phyloP scores from a whole-genome alignment of 2,797 vertebrate species.

The Syngnathus rostellatus region DNA sequence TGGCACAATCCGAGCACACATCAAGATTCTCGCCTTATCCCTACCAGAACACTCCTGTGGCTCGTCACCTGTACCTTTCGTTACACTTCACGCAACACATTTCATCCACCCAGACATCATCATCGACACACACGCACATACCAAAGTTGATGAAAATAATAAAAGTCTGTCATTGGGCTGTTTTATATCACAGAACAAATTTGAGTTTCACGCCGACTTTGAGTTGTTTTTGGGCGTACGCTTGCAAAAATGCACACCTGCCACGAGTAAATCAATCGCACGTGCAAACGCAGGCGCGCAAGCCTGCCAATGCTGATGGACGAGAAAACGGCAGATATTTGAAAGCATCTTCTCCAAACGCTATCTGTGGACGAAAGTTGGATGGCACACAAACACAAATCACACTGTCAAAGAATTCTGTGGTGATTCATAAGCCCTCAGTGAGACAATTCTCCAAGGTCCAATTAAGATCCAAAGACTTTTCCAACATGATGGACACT shows the following conservation, averaged over 20 bases:
- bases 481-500: constrained; percentile 10
- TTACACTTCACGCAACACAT: constrained; percentile 20
- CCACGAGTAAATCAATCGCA: constrained; percentile 5
- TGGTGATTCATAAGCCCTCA: constrained; percentile 17
- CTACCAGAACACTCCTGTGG: constrained; percentile 8
- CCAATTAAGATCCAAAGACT: constrained; percentile 19
- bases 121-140: neutral
- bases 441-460: constrained; percentile 20
- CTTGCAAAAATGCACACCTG: constrained; percentile 20
- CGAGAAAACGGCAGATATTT: constrained; percentile 4
- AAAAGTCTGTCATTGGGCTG: neutral
- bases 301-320: neutral
- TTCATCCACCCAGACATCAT: neutral
- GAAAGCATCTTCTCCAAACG: constrained; percentile 31
- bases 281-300: neutral
- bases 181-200: constrained; percentile 5
- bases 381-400: constrained; percentile 6
- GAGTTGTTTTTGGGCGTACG: constrained; percentile 10
- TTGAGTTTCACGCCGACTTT: neutral
- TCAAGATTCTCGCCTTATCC: constrained; percentile 69
- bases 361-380: constrained; percentile 32
- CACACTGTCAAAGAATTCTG: neutral
- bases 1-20: constrained; percentile 59
- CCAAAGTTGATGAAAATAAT: neutral
- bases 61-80: constrained; percentile 17